Base-by-base conservation (phyloP, 1,140 invertebrate genomes). In the Samia ricini region DNA sequence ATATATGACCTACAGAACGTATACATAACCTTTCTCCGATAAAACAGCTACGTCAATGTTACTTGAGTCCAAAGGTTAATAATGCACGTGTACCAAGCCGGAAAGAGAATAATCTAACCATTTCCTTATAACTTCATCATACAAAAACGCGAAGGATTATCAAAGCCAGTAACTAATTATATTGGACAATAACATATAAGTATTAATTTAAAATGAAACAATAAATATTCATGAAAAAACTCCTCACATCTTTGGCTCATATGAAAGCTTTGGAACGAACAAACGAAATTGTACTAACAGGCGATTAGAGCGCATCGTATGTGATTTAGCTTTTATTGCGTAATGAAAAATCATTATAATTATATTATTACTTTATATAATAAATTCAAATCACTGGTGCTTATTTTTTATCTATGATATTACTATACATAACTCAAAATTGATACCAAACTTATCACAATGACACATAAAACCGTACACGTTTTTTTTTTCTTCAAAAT, bases 271-370 rank as follows among this genome's bases (percentile, higher is more conserved):
- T 81, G 79, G 77, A 74, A 83, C 21, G 51, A 42, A 67, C 26
- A 72, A 71, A 63, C 68, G 68, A 71, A 74, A 74, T 83, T 83
- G 81, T 81, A 83, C 84, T 85, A 55, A 73, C 76, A 83, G 82
- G 79, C 70, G 69, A 73, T 54, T 60, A 66, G 42, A 50, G 22
- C n/a, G 33, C 33, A 42, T 42, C 12, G 51, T 4, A 12, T 21
- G n/a, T 15, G 3, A 15, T 42, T 42, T 15, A 42, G 33, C 3
- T 4, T 52, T 21, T 20, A 52, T 22, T 52, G 19, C 19, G 0
- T 42, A 42, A 1, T 15, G 8, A 42, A 42, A 42, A 42, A 42
- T 42, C 12, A 65, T 55, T 51, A 57, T 48, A 51, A 36, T 52
- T 21, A 60, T 10, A 49, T 51, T 22, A 23, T 68, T n/a, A n/a